Evolutionary conservation across 2,888 invertebrate genomes (phyloP).

Genomic region (Steinernema hermaphroditum): DNA sequence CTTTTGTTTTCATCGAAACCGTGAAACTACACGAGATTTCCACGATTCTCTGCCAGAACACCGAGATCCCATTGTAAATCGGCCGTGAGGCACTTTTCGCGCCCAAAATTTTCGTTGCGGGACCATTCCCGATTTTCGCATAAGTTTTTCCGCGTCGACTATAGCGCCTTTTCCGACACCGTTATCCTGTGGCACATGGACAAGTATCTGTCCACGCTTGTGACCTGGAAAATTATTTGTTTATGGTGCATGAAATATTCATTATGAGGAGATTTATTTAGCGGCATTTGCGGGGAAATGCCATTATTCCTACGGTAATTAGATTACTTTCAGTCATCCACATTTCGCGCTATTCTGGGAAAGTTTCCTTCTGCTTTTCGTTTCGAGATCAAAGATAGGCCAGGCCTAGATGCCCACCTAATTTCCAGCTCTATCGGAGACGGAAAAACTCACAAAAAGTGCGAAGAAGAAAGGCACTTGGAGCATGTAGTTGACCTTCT

Average conservation of each 20-base stretch:
- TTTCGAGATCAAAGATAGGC: neutral
- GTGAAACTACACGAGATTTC: too few relatives aligned
- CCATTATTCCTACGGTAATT: too few relatives aligned
- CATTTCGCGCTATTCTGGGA: neutral
- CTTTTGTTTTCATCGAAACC: too few relatives aligned
- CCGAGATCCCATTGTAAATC: too few relatives aligned
- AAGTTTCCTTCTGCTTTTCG: neutral
- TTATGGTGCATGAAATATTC: neutral
- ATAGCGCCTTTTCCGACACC: neutral
- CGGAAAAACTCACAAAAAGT: neutral
- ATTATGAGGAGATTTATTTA: too few relatives aligned
- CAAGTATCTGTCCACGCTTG: neutral
- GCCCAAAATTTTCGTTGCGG: too few relatives aligned
- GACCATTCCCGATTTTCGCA: too few relatives aligned
- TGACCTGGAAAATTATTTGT: neutral
- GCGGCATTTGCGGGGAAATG: too few relatives aligned
- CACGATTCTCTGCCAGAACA: too few relatives aligned
- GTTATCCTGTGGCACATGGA: neutral
- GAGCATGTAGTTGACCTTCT: conserved; percentile 10
- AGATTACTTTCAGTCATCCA: too few relatives aligned
- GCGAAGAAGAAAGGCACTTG: conserved; percentile 18
- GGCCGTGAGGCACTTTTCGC: too few relatives aligned
- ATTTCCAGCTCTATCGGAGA: neutral
- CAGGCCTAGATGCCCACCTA: neutral
- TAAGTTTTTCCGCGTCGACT: too few relatives aligned